These are phyloP conservation scores for Netelia fuscicornis DNA, from an alignment of 2,888 invertebrate genomes.

Conservation along the genomic window DNA sequence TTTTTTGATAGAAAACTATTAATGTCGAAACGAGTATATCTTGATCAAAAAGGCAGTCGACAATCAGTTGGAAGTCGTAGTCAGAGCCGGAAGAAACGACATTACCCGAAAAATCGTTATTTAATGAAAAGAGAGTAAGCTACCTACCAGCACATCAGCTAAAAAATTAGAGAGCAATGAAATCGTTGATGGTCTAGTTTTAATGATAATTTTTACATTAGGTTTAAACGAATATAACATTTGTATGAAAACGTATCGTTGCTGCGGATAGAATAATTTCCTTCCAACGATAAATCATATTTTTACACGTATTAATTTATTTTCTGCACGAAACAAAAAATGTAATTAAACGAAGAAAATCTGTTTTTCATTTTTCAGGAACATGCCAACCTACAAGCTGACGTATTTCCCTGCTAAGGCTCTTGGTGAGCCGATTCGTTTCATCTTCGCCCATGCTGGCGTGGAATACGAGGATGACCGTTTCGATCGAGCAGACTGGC, in stretches of 20 bases:
- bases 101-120: background rate
- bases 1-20: background rate
- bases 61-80: background rate
- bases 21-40: background rate
- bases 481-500: slow-evolving; percentile 78
- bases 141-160: background rate
- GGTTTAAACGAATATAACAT: too few relatives aligned
- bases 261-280: too few relatives aligned
- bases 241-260: too few relatives aligned
- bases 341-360: background rate
- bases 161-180: background rate
- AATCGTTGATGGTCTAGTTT: background rate
- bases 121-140: background rate
- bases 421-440: slow-evolving; percentile 83
- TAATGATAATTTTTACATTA: too few relatives aligned
- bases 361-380: slow-evolving; percentile 16
- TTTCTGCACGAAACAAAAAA: too few relatives aligned
- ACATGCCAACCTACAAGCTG: slow-evolving; percentile 81
- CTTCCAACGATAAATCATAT: too few relatives aligned
- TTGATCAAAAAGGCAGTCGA: background rate
- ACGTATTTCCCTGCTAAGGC: slow-evolving; percentile 84
- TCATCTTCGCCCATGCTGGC: slow-evolving; percentile 81
- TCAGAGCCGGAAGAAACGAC: background rate
- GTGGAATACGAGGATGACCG: slow-evolving; percentile 84
- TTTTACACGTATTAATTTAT: too few relatives aligned